Evolutionary conservation across 2,797 vertebrate species (phyloP).

Genomic region (Periophthalmus magnuspinnatus): DNA sequence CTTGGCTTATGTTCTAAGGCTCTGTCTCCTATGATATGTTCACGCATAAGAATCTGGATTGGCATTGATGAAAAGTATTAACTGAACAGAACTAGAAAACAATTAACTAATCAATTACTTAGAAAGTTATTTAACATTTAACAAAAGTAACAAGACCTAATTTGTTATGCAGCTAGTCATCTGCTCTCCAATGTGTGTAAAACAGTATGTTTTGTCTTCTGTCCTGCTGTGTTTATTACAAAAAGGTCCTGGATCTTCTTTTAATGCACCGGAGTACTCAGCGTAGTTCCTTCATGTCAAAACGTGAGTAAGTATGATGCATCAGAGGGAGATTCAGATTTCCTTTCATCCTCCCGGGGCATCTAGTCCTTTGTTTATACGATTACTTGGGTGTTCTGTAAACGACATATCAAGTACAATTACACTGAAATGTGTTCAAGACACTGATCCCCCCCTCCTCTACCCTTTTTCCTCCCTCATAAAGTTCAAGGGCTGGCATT

Average conservation of each 20-base stretch:
- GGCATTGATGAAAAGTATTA: slow-evolving; percentile 19
- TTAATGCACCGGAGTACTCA: slow-evolving; percentile 46
- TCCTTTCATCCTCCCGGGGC: slow-evolving; percentile 73
- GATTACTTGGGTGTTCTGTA: slow-evolving; percentile 79
- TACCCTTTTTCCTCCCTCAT: slow-evolving; percentile 38
- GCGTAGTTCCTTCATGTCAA: slow-evolving; percentile 51
- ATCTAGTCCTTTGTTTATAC: slow-evolving; percentile 76
- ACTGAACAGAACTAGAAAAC: slow-evolving; percentile 8
- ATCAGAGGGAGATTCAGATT: slow-evolving; percentile 65
- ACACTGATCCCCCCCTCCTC: slow-evolving; percentile 49
- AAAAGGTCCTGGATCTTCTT: slow-evolving; percentile 50
- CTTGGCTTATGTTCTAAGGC: slow-evolving; percentile 21
- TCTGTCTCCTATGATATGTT: slow-evolving; percentile 29
- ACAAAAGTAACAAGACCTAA: no score
- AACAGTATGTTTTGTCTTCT: slow-evolving; percentile 40
- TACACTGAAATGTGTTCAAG: slow-evolving; percentile 77
- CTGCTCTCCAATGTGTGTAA: no score
- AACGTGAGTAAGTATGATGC: slow-evolving; percentile 70
- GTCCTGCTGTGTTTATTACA: slow-evolving; percentile 61
- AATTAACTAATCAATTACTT: slow-evolving; percentile 12
- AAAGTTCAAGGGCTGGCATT: slow-evolving; percentile 73
- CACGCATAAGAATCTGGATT: not conserved
- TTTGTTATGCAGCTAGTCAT: no score
- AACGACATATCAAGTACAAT: slow-evolving; percentile 80
- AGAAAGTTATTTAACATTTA: slow-evolving; percentile 33